These are phyloP conservation scores for Drosophila birchii DNA, from an alignment of 2,888 invertebrate genomes.

Conservation along the genomic window DNA sequence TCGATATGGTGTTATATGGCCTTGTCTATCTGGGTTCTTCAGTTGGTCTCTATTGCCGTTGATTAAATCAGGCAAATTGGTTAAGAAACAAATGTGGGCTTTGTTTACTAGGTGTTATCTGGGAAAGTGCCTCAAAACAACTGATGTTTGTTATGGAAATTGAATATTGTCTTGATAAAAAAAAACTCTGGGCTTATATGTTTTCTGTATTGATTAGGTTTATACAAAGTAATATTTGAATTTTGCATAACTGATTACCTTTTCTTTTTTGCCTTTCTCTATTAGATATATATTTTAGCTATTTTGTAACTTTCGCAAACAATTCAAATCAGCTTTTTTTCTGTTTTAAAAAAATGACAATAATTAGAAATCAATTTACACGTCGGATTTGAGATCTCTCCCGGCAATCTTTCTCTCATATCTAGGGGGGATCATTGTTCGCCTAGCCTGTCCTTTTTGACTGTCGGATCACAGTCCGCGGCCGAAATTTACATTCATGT, in stretches of 20 bases:
- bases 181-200: too few relatives aligned
- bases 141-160: conserved; percentile 1
- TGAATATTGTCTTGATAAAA: too few relatives aligned
- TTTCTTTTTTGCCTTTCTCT: conserved; percentile 12
- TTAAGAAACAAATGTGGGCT: conserved; percentile 22
- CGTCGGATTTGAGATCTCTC: conserved; percentile 64
- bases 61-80: conserved; percentile 38
- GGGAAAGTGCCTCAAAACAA: neutral
- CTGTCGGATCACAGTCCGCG: conserved; percentile 70
- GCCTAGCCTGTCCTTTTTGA: conserved; percentile 51
- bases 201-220: neutral
- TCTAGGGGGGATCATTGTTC: conserved; percentile 38
- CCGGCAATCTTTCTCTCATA: conserved; percentile 19
- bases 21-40: conserved; percentile 6
- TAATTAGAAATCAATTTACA: conserved; percentile 76
- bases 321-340: conserved; percentile 22
- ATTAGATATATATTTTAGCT: neutral
- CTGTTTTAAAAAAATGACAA: conserved; percentile 21
- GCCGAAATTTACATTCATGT: conserved; percentile 46
- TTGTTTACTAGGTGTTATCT: conserved; percentile 14
- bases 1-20: conserved; percentile 32
- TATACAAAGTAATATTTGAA: neutral
- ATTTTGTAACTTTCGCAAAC: conserved; percentile 49
- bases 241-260: neutral
- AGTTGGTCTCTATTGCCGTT: conserved; percentile 1